Evolutionary conservation across 2,888 invertebrate genomes (phyloP).

Genomic region (Hypomecis atomaria): DNA sequence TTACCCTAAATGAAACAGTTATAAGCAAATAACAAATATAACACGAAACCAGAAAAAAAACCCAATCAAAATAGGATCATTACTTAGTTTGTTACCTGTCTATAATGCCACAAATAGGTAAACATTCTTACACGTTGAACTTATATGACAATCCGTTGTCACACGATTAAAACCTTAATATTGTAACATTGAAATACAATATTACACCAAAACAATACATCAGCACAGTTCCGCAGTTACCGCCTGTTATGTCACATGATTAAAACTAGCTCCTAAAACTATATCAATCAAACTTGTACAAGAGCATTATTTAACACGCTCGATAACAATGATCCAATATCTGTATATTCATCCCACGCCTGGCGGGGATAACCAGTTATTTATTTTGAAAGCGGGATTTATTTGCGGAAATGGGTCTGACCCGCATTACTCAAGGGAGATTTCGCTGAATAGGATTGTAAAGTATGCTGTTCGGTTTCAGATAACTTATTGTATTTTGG

Average conservation of each 20-base stretch:
- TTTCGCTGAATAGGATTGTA: conserved; percentile 74
- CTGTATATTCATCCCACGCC: conserved; percentile 56
- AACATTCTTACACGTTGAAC: too few species aligned
- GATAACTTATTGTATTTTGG: conserved; percentile 71
- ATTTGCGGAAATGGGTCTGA: conserved; percentile 78
- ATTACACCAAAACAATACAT: too few species aligned
- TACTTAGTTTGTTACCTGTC: too few species aligned
- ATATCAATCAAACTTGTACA: conserved; percentile 43
- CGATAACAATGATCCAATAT: conserved; percentile 59
- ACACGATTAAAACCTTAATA: too few species aligned
- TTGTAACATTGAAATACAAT: too few species aligned
- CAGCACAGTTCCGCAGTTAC: too few species aligned
- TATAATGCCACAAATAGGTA: too few species aligned
- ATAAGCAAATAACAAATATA: too few species aligned
- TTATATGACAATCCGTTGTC: too few species aligned
- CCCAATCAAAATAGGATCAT: too few species aligned
- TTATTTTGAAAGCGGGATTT: conserved; percentile 77
- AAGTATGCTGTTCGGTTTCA: conserved; percentile 70
- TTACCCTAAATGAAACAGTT: too few species aligned
- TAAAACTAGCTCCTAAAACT: conserved; percentile 35
- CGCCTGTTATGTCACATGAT: neutral
- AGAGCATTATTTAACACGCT: conserved; percentile 52
- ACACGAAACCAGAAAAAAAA: too few species aligned
- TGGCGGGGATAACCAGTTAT: conserved; percentile 66
- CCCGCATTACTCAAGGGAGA: conserved; percentile 80